phyloP scores from a whole-genome alignment of 2,888 invertebrate genomes.

The Temnothorax rugatulus region DNA sequence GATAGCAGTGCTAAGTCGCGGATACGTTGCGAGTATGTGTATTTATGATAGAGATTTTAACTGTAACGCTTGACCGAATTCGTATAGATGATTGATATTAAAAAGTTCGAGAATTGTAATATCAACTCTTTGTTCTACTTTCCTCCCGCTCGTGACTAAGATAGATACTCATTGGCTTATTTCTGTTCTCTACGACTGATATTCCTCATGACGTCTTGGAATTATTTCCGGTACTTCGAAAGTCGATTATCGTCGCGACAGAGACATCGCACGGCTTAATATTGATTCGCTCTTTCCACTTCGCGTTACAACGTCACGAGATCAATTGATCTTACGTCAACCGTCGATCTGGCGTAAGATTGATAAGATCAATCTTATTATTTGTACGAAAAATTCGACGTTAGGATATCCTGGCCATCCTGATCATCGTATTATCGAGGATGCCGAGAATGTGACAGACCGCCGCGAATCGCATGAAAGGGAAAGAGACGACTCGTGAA shows the following conservation, averaged over 20 bases:
- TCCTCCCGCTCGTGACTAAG: slow-evolving; percentile 13
- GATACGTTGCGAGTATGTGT: slow-evolving; percentile 10
- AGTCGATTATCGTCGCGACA: slow-evolving; percentile 22
- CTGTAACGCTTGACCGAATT: slow-evolving; percentile 16
- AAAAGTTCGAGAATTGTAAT: slow-evolving; percentile 13
- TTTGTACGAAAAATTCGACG: slow-evolving; percentile 22
- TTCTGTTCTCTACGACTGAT: slow-evolving; percentile 22
- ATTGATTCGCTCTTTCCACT: slow-evolving; percentile 9
- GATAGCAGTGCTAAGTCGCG: neutral
- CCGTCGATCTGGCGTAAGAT: neutral
- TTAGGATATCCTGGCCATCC: neutral
- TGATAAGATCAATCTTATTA: neutral
- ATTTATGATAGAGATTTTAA: slow-evolving; percentile 19
- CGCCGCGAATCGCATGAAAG: neutral
- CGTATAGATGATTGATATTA: slow-evolving; percentile 25
- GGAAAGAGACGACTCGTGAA: neutral
- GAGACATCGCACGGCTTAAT: slow-evolving; percentile 16
- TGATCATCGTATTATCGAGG: slow-evolving; percentile 13
- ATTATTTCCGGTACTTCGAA: slow-evolving; percentile 47
- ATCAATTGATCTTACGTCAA: slow-evolving; percentile 12
- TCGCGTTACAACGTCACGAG: neutral
- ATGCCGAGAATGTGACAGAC: slow-evolving; percentile 10
- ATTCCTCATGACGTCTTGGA: slow-evolving; percentile 16
- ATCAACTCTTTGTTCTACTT: slow-evolving; percentile 35
- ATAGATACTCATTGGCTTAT: slow-evolving; percentile 27